A percentile compares a stretch with the other conserved stretches of the same genome.
Conservation (phyloP, 2,113 vertebrate species). For the Salvator merianae region DNA sequence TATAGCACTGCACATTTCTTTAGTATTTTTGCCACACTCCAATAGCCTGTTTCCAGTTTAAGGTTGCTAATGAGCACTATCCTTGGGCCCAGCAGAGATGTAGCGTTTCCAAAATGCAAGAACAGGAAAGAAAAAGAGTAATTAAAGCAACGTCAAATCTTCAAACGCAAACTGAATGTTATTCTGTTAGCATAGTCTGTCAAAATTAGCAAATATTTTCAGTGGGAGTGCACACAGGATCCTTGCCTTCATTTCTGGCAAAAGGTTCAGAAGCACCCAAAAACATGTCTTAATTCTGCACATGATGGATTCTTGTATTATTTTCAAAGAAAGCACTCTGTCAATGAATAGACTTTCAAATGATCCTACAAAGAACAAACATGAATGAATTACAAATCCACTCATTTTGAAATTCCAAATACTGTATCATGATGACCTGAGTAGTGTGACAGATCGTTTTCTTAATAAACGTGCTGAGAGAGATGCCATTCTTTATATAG, state of each 20-base stretch:
- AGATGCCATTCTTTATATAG: slow-evolving; percentile 1
- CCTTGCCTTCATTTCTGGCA: not conserved
- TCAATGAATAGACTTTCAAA: not conserved
- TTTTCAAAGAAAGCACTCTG: not conserved
- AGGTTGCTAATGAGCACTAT: not conserved
- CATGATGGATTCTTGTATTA: not conserved
- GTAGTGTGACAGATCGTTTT: too few species aligned
- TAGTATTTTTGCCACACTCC: slow-evolving; percentile 12
- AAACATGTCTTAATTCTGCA: not conserved
- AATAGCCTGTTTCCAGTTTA: not conserved
- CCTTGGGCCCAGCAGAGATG: not conserved
- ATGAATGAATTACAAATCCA: not conserved
- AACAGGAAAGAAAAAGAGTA: not conserved
- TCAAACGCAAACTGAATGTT: not conserved
- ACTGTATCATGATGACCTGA: too few species aligned
- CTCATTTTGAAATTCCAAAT: not conserved
- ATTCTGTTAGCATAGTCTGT: not conserved
- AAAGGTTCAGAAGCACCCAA: not conserved
- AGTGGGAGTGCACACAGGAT: not conserved
- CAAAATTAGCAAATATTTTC: not conserved
- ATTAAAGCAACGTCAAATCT: not conserved
- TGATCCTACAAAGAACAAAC: not conserved
- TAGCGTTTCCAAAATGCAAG: not conserved
- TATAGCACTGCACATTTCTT: slow-evolving; percentile 5
- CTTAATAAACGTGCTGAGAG: not conserved